Evolutionary conservation across 1,140 invertebrate species (phyloP).

Genomic region (Drosophila oshimai): DNA sequence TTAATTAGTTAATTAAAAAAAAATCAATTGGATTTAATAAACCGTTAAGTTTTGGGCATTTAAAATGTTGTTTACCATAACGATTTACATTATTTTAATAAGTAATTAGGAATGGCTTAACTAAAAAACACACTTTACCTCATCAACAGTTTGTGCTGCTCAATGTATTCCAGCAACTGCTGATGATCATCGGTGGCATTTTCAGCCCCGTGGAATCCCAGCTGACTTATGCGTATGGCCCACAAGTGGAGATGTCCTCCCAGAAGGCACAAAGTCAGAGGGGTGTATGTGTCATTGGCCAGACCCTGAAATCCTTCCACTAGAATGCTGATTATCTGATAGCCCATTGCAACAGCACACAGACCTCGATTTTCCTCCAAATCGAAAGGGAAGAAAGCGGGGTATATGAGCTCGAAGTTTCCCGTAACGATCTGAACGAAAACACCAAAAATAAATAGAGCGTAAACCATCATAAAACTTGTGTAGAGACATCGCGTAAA

Average conservation of each 20-base stretch:
- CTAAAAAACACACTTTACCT: no score
- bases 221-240: slow-evolving; percentile 19
- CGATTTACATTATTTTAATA: background rate
- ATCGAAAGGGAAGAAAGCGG: slow-evolving; percentile 52
- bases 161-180: slow-evolving; percentile 9
- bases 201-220: slow-evolving; percentile 12
- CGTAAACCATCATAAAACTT: slow-evolving; percentile 28
- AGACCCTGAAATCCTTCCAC: slow-evolving; percentile 26
- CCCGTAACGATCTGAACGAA: background rate
- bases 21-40: no score
- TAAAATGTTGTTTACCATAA: no score
- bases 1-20: no score
- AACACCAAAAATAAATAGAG: background rate
- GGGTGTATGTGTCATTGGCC: slow-evolving; percentile 37
- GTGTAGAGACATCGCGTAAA: slow-evolving; percentile 40
- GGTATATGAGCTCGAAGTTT: slow-evolving; percentile 18
- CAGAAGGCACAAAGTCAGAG: slow-evolving; percentile 41
- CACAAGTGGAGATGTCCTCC: slow-evolving; percentile 47
- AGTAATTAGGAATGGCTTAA: background rate
- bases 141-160: slow-evolving; percentile 48
- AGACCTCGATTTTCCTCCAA: background rate
- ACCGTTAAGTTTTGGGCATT: no score
- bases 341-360: slow-evolving; percentile 21
- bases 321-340: slow-evolving; percentile 16
- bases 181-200: background rate